Base-by-base conservation (phyloP, 2,888 invertebrate genomes). In the Parascotia fuliginaria region DNA sequence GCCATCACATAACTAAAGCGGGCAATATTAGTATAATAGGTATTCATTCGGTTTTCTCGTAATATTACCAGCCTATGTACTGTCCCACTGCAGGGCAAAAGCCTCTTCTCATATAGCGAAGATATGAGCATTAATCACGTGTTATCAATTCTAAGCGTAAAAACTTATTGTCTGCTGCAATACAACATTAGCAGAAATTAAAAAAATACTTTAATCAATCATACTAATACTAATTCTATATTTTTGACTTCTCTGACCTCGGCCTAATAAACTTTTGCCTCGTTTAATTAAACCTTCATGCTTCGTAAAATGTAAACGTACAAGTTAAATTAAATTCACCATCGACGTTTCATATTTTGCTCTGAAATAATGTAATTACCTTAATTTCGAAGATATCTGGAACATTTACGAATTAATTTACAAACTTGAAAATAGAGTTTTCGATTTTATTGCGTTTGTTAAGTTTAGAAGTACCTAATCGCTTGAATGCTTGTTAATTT, bases 241-340 rank as follows among this genome's bases (percentile, higher is more conserved):
- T 58, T 71, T 58, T 55, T 55, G 62, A 69, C 65, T 55, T 55
- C 43, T 53, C 55, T 57, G 66, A 58, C 70, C 67, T 73, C 61
- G 64, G 47, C 70, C 62, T 74, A 69, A 74, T 72, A 73, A 79
- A 78, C 66, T 79, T 78, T 71, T 65, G 67, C 64, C 61, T 72
- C 70, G 69, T 74, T 79, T 77, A 80, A 79, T 81, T 78, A 79
- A 79, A 75, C 65, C 67, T 73, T 81, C 66, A 73, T 67, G 69
- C 70, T 70, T 71, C 69, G 54, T 57, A 54, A 71, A 75, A 70
- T 66, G 65, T 65, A 69, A 73, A 69, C 65, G 65, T 65, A 67
- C 47, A 65, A 73, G 67, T 73, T 65, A 73, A 71, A 76, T 77
- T 75, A 75, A 75, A 67, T 73, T 70, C 57, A 65, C 52, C 60